Evolutionary conservation across 2,888 invertebrate species (phyloP), one percentile per base, ranked within the genome.

Genomic region (Hedya salicella): DNA sequence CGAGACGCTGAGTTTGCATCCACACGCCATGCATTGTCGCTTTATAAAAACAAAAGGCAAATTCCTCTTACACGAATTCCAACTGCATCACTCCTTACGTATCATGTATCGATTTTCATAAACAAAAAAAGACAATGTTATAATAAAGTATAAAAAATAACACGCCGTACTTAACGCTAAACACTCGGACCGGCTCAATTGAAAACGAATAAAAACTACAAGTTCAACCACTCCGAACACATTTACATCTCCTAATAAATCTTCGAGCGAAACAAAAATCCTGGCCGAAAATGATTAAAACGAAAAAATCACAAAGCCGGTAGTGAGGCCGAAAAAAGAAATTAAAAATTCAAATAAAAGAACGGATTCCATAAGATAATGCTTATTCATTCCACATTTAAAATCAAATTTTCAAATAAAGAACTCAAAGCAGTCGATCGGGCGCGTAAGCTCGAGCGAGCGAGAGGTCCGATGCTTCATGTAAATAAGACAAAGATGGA

Each of bases 341-440:
- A 89, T 90, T 88, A 88, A 92, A 88, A 88, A 89, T 88, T 86
- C 86, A 89, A 89, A 89, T 89, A 90, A 89, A 90, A 87, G 88
- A 90, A 87, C 84, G 85, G 87, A 89, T 89, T 89, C 88, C 88
- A 78, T 88, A 88, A 89, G 89, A 91, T 90, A 91, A 91, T 91
- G 92, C 92, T 91, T 92, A 91, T 90, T 92, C 92, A 92, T 92
- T 89, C 91, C 89, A 91, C 86, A 90, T 92, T 91, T 91, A 91
- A 92, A 92, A 91, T 90, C 89, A 89, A 91, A 89, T 91, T 92
- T 91, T 90, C 87, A 88, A 90, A 90, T 91, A 89, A 90, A 90
- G 90, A 88, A 86, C 86, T 83, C 81, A 86, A 81, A 85, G 85
- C 87, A 87, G 84, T 80, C 83, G 89, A 90, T 91, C 86, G 86